Percentiles rank a stretch among this genome's conserved stretches.
Evolutionary conservation across 2,113 vertebrate genomes (phyloP).

Genomic region (Eudyptes chrysolophus): DNA sequence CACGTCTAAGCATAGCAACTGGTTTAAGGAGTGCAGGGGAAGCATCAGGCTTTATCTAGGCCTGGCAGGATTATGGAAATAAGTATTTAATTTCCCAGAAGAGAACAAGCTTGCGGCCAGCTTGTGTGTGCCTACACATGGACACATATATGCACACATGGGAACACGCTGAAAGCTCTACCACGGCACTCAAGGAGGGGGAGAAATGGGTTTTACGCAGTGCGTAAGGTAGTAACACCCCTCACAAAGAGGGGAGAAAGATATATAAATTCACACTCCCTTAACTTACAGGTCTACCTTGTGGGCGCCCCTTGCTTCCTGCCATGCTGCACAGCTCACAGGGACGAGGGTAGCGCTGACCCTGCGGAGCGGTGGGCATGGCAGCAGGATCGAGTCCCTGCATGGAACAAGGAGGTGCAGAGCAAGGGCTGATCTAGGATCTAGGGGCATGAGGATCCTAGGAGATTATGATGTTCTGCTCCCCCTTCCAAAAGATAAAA

Average conservation of each 20-base stretch:
- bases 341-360: background rate
- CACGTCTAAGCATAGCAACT: background rate
- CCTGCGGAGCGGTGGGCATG: accelerated
- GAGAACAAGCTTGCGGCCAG: background rate
- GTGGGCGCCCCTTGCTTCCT: background rate
- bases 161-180: accelerated
- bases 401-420: background rate
- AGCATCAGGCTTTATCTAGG: background rate
- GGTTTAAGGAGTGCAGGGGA: background rate
- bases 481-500: background rate
- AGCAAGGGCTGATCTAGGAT: background rate
- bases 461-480: background rate
- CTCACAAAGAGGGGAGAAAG: background rate
- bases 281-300: accelerated
- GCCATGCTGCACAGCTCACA: background rate
- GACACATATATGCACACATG: accelerated
- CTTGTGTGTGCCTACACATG: background rate
- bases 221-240: background rate
- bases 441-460: accelerated
- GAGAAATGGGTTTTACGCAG: background rate
- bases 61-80: background rate
- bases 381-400: accelerated
- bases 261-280: background rate
- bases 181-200: accelerated
- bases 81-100: constrained; percentile 27